Evolutionary conservation across 2,113 vertebrate species (phyloP).

Genomic region (Apteryx mantelli): DNA sequence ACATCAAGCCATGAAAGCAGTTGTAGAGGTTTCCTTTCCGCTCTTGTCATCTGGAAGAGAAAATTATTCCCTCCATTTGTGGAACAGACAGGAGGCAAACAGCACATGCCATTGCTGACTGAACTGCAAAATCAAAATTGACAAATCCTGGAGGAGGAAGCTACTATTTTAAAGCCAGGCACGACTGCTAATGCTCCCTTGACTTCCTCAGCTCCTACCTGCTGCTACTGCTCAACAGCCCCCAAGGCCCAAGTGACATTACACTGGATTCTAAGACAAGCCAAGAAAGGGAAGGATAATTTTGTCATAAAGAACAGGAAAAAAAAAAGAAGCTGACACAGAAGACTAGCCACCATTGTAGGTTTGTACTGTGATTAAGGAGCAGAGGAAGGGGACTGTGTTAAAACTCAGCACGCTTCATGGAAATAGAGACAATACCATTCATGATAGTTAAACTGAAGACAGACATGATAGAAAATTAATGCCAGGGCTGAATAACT

Average conservation of each 20-base stretch:
- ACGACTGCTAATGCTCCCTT: background rate
- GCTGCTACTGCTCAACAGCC: slow-evolving; percentile 23
- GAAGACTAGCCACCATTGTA: background rate
- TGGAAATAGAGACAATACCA: background rate
- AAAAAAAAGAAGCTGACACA: background rate
- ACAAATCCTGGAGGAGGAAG: slow-evolving; percentile 71
- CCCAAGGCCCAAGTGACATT: slow-evolving; percentile 36
- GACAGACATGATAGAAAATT: background rate
- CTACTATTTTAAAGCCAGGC: slow-evolving; percentile 48
- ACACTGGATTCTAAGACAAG: slow-evolving; percentile 44
- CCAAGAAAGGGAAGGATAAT: slow-evolving; percentile 30
- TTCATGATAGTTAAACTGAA: background rate
- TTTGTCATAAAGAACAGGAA: slow-evolving; percentile 28
- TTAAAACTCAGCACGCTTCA: background rate
- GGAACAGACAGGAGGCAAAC: slow-evolving; percentile 70
- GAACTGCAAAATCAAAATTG: slow-evolving; percentile 75
- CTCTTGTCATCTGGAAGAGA: slow-evolving; percentile 62
- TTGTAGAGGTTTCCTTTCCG: slow-evolving; percentile 43
- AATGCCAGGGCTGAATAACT: background rate
- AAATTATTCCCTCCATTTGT: slow-evolving; percentile 72
- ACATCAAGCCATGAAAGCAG: background rate
- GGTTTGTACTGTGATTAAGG: background rate
- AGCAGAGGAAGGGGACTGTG: background rate
- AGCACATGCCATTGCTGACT: slow-evolving; percentile 59
- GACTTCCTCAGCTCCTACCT: slow-evolving; percentile 27